Conservation (phyloP, 2,888 invertebrate genomes). For the Asteroscopus sphinx region DNA sequence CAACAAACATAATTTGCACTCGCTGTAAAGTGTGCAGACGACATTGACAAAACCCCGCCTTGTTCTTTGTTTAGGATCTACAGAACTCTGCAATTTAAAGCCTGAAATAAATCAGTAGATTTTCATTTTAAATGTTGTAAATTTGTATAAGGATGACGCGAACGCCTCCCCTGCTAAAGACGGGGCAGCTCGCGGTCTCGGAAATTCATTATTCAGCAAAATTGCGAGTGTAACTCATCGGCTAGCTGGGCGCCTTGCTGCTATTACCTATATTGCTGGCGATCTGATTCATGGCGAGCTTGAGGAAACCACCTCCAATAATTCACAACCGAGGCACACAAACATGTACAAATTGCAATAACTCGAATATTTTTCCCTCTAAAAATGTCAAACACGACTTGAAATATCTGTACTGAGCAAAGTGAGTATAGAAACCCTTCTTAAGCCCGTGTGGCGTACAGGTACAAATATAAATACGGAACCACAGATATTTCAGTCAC, state of each 20-base stretch:
- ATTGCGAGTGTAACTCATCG: constrained; percentile 73
- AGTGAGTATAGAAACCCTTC: constrained; percentile 42
- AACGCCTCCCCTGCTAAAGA: constrained; percentile 57
- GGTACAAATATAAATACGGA: constrained; percentile 51
- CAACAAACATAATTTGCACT: constrained; percentile 38
- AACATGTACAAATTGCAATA: constrained; percentile 37
- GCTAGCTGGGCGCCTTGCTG: constrained; percentile 46
- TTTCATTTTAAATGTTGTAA: constrained; percentile 61
- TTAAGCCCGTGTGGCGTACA: constrained; percentile 37
- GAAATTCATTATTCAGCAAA: constrained; percentile 75
- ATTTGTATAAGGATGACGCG: constrained; percentile 60
- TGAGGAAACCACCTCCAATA: constrained; percentile 36
- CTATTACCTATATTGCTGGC: constrained; percentile 61
- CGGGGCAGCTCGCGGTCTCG: constrained; percentile 58
- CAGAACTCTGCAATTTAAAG: constrained; percentile 46
- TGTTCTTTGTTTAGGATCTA: constrained; percentile 52
- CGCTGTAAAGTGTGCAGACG: constrained; percentile 30
- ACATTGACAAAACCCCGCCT: constrained; percentile 49
- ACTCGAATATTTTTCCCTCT: constrained; percentile 40
- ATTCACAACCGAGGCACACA: constrained; percentile 28
- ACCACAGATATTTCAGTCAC: constrained; percentile 68
- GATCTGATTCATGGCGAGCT: constrained; percentile 62
- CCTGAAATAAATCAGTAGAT: constrained; percentile 54
- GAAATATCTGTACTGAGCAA: constrained; percentile 40
- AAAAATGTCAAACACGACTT: constrained; percentile 43